Base-by-base conservation (phyloP, 2,113 vertebrate species). In the Gallinago media region DNA sequence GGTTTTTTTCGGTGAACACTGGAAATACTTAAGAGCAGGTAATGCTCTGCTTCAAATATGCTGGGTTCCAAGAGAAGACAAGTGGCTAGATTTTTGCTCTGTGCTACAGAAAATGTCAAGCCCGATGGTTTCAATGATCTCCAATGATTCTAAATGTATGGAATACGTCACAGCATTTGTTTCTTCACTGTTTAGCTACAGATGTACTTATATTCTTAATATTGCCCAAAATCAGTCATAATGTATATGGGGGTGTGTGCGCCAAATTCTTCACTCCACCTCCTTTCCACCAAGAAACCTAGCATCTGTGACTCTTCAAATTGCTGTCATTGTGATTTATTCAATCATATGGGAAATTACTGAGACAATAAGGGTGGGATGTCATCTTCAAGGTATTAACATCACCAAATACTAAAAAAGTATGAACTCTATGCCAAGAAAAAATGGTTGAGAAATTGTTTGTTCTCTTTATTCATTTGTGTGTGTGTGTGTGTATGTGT, bases 41-140 rank as follows among this genome's bases (percentile, higher is more conserved):
- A 68, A 29, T 32, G 4, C 10, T 85, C 2, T 40, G 34, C 12
- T 67, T 71, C 47, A 42, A 7, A 5, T 73, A 14, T 27, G 17
- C 15, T 46, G 62, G 22, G 5, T 31, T 88, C 18, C 42, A 42
- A 50, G 21, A 67, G 38, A 21, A 61, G 16, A 61, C 3, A 5
- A 11, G 4, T 26, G 11, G 8, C 18, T 26, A 62, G 12, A 18
- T 42, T 88, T 88, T 87, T 78, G 18, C 7, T 36, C 31, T 49
- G 49, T 36, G 36, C 40, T 72, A 15, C 22, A 47, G 65, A 49
- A 78, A 47, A 72, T 7, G 9, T 47, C 22, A 81, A 42, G 5
- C 15, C 17, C 1, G 1, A 3, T 12, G 7, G 6, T 5, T 82
- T 27, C 10, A 76, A 25, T 9, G 3, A 81, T 29, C 8, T 9